Percentiles rank a stretch among this genome's conserved stretches.
Conservation (phyloP, 2,113 vertebrate species). For the Pionites leucogaster region DNA sequence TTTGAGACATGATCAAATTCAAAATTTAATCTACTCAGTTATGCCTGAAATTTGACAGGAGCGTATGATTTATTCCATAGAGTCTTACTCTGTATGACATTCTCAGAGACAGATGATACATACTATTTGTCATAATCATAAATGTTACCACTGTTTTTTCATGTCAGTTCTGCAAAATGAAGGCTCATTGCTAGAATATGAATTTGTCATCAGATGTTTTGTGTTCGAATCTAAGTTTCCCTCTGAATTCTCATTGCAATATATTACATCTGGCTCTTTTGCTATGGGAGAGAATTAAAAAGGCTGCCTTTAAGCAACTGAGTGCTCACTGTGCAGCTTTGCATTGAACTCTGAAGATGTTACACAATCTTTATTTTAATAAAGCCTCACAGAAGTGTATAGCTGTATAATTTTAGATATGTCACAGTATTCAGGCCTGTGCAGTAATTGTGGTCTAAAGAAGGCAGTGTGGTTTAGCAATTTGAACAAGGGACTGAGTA, state of each 20-base stretch:
- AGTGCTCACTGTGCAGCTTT: not conserved
- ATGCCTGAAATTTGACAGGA: not conserved
- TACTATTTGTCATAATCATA: conserved; percentile 14
- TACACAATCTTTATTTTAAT: conserved; percentile 28
- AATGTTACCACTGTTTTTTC: conserved; percentile 9
- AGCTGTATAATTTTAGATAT: conserved; percentile 35
- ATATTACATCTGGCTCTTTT: not conserved
- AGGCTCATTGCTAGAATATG: not conserved
- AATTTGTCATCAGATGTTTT: conserved; percentile 19
- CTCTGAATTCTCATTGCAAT: not conserved
- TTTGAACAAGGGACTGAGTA: conserved; percentile 41
- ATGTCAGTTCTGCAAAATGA: not conserved
- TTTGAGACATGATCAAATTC: not conserved
- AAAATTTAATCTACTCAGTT: not conserved
- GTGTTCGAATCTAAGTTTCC: not conserved
- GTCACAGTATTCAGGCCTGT: conserved; percentile 21
- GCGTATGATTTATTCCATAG: not conserved
- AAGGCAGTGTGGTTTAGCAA: conserved; percentile 31
- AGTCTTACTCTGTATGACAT: not conserved
- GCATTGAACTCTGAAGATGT: conserved; percentile 5
- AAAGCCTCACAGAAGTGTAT: not conserved
- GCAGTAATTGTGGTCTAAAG: conserved; percentile 24
- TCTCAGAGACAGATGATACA: not conserved
- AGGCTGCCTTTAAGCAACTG: not conserved
- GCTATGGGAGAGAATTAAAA: not conserved